phyloP scores from a whole-genome alignment of 1,140 invertebrate species.

The Hycleus phaleratus region DNA sequence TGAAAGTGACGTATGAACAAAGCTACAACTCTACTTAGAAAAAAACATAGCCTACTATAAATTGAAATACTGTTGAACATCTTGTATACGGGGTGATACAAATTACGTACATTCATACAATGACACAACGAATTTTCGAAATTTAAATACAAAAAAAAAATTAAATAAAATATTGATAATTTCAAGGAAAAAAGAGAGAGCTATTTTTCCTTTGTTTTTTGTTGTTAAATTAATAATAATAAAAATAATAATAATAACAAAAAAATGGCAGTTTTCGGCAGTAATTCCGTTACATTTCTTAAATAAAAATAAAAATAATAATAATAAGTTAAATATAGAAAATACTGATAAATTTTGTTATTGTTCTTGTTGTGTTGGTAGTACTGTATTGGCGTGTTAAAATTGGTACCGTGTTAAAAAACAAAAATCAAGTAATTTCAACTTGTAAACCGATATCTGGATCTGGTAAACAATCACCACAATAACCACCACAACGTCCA shows the following conservation, averaged over 20 bases:
- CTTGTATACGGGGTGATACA: too few species aligned
- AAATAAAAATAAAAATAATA: neutral
- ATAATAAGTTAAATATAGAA: slow-evolving; percentile 1
- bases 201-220: neutral
- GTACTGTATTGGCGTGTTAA: neutral
- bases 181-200: too few species aligned
- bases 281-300: neutral
- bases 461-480: slow-evolving; percentile 33
- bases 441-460: slow-evolving; percentile 30
- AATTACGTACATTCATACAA: too few species aligned
- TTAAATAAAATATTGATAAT: too few species aligned
- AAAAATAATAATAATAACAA: neutral
- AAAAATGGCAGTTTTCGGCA: neutral
- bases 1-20: too few species aligned
- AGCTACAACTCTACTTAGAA: too few species aligned
- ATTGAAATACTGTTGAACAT: too few species aligned
- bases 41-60: too few species aligned
- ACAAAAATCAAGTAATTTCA: slow-evolving; percentile 30
- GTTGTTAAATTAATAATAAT: too few species aligned
- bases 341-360: slow-evolving; percentile 8
- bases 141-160: too few species aligned
- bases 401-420: neutral
- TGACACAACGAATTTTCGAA: too few species aligned
- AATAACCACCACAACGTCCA: slow-evolving; percentile 35
- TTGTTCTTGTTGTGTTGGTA: neutral